Percentiles rank a stretch among this genome's conserved stretches.
phyloP scores from a whole-genome alignment of 1,140 invertebrate genomes.

The Drosophila littoralis region DNA sequence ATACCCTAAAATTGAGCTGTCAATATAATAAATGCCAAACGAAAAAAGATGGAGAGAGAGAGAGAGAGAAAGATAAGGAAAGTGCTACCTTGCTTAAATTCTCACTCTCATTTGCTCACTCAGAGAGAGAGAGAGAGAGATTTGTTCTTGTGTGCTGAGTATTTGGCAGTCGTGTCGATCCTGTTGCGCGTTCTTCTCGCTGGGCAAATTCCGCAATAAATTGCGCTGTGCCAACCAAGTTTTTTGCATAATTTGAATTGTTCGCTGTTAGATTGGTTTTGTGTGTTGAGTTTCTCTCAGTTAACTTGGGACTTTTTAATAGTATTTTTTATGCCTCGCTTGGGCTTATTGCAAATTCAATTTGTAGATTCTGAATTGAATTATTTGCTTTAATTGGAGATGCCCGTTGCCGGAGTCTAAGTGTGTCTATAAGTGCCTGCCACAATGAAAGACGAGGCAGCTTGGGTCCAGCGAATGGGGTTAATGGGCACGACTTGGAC shows the following conservation, averaged over 20 bases:
- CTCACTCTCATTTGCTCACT: neutral
- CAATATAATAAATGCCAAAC: too few relatives aligned
- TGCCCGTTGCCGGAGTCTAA: neutral
- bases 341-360: conserved; percentile 44
- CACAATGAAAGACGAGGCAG: conserved; percentile 23
- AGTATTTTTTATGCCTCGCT: conserved; percentile 4
- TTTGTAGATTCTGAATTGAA: conserved; percentile 43
- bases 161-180: neutral
- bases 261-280: conserved; percentile 68
- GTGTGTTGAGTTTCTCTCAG: conserved; percentile 35
- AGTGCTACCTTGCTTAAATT: too few relatives aligned
- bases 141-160: neutral
- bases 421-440: conserved; percentile 18
- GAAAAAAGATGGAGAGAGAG: too few relatives aligned
- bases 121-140: too few relatives aligned
- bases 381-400: conserved; percentile 44
- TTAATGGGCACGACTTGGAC: conserved; percentile 38
- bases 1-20: too few relatives aligned
- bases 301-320: conserved; percentile 20
- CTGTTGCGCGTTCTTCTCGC: conserved; percentile 12
- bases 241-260: conserved; percentile 67
- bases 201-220: conserved; percentile 61
- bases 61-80: neutral
- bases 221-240: conserved; percentile 55
- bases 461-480: too few relatives aligned